These are phyloP conservation scores for Pogonomyrmex californicus DNA, from an alignment of 1,140 invertebrate genomes.

Conservation along the genomic window DNA sequence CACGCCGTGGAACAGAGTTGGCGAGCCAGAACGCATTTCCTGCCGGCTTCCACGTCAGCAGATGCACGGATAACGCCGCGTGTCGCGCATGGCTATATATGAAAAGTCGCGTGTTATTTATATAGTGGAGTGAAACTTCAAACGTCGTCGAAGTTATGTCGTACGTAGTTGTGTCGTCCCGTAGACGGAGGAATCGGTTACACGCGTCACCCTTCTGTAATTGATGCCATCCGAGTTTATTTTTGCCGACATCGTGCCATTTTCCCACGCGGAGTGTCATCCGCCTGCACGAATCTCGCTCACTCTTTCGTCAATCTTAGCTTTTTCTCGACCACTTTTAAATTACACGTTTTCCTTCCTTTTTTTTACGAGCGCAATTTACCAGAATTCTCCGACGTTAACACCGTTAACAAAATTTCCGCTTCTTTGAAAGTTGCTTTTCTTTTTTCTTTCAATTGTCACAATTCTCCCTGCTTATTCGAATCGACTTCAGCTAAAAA, in stretches of 20 bases:
- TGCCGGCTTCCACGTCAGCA: slow-evolving; percentile 55
- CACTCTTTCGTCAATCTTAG: background rate
- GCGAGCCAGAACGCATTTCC: slow-evolving; percentile 16
- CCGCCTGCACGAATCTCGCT: background rate
- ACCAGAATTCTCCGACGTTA: background rate
- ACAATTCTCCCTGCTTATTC: background rate
- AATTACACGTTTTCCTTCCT: background rate
- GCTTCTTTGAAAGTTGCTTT: background rate
- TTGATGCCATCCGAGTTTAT: slow-evolving; percentile 42
- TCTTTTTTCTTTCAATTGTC: background rate
- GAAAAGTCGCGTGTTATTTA: slow-evolving; percentile 59
- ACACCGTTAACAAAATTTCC: no score
- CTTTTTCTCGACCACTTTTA: background rate
- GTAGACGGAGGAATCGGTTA: slow-evolving; percentile 41
- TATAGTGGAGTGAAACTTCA: slow-evolving; percentile 37
- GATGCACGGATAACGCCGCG: slow-evolving; percentile 33
- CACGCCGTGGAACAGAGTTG: background rate
- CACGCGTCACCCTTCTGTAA: slow-evolving; percentile 53
- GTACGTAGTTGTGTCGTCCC: slow-evolving; percentile 23
- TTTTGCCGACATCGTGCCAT: slow-evolving; percentile 24
- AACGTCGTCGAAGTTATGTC: slow-evolving; percentile 40
- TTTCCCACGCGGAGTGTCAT: slow-evolving; percentile 10
- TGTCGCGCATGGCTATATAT: slow-evolving; percentile 22
- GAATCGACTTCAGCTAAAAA: slow-evolving; percentile 1
- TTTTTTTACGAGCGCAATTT: background rate